These are phyloP conservation scores for Agriotes lineatus DNA, from an alignment of 2,888 invertebrate species.

Conservation along the genomic window DNA sequence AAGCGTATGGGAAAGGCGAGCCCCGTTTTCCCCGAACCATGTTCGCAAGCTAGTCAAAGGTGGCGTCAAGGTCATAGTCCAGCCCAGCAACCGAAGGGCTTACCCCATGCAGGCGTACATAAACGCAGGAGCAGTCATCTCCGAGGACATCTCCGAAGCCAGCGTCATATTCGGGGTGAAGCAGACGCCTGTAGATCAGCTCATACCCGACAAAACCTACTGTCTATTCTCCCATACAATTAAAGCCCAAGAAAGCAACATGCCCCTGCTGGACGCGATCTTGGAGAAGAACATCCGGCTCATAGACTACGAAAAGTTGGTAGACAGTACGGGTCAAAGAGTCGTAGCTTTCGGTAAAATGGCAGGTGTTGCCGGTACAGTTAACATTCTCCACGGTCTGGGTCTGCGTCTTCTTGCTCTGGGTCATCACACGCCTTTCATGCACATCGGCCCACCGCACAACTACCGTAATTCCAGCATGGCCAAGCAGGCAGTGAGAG, in stretches of 20 bases:
- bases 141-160: slow-evolving; percentile 97
- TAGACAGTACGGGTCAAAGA: slow-evolving; percentile 88
- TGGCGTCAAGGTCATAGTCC: slow-evolving; percentile 95
- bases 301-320: slow-evolving; percentile 97
- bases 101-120: slow-evolving; percentile 98
- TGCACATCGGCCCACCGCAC: slow-evolving; percentile 99
- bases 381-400: slow-evolving; percentile 97
- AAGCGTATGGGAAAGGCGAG: slow-evolving; percentile 95
- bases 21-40: slow-evolving; percentile 93
- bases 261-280: slow-evolving; percentile 96
- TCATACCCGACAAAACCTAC: slow-evolving; percentile 97
- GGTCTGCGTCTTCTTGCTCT: slow-evolving; percentile 93
- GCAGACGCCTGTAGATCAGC: slow-evolving; percentile 90
- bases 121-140: slow-evolving; percentile 91
- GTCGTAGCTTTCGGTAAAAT: slow-evolving; percentile 99
- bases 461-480: slow-evolving; percentile 98
- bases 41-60: slow-evolving; percentile 88
- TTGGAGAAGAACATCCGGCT: slow-evolving; percentile 96
- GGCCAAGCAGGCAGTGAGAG: slow-evolving; percentile 97
- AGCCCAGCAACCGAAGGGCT: slow-evolving; percentile 97
- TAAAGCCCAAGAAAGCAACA: slow-evolving; percentile 98
- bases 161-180: slow-evolving; percentile 98
- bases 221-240: slow-evolving; percentile 99
- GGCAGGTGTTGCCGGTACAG: slow-evolving; percentile 98
- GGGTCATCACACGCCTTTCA: slow-evolving; percentile 99